Evolutionary conservation across 2,113 vertebrate species (phyloP).

Genomic region (Tympanuchus pallidicinctus): DNA sequence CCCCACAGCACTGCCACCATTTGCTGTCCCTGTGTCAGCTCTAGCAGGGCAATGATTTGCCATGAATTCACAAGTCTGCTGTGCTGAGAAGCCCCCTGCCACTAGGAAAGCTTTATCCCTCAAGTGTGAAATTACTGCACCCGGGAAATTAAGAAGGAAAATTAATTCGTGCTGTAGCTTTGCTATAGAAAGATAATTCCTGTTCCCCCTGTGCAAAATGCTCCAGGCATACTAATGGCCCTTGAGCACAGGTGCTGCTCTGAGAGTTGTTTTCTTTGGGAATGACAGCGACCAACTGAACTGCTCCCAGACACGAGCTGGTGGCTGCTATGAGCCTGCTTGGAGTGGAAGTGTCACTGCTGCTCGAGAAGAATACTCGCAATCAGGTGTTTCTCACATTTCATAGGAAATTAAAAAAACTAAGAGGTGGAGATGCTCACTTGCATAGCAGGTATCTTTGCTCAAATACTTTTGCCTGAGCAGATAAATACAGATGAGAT

Average conservation of each 20-base stretch:
- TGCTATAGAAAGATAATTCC: neutral
- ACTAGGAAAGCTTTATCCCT: neutral
- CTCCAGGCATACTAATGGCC: neutral
- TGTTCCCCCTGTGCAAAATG: neutral
- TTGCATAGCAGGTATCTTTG: neutral
- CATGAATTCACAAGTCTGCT: neutral
- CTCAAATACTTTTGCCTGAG: neutral
- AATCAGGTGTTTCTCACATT: neutral
- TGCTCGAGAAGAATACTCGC: neutral
- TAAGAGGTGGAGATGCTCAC: neutral
- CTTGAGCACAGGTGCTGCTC: neutral
- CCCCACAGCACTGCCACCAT: neutral
- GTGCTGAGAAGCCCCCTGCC: neutral
- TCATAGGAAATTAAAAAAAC: neutral
- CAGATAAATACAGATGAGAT: neutral
- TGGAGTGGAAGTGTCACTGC: neutral
- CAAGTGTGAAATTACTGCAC: constrained; percentile 30
- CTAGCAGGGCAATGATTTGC: neutral
- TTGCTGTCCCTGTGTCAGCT: neutral
- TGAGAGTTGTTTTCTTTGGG: neutral
- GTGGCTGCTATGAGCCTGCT: neutral
- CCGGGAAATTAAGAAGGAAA: neutral
- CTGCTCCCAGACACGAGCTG: neutral
- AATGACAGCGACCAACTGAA: neutral
- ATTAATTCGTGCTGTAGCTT: neutral